Base-by-base conservation (phyloP, 2,113 vertebrate genomes). In the Corythornis vintsioides region DNA sequence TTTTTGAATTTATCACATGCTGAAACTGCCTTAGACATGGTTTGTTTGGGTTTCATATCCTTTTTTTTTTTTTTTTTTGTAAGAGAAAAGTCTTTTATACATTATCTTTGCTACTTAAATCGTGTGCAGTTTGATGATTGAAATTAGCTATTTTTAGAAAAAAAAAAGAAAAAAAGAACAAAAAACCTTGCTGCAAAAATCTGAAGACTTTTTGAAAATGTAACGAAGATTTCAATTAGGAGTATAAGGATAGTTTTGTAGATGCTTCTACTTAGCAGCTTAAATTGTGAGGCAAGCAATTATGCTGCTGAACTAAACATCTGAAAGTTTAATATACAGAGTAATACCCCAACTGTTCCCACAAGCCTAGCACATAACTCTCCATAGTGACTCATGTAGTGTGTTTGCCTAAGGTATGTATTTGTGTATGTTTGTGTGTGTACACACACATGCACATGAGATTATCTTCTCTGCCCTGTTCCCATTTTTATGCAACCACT, bases 31-130 rank as follows among this genome's bases (percentile, higher is more conserved):
- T 97, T 97, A 95, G 83, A 76, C 1, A 9, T 89, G 59, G 73
- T 94, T 96, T 90, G 57, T 95, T 91, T 95, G 75, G 86, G 33
- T 95, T 96, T 93, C 83, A 80, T 90, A 84, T 52, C 48, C 24
- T 50, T 86, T 90, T 82, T 59, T 85, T 90, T 31, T 33, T 33
- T 64, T 25, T 47, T 81, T 93, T 96, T 96, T 93, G 91, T 96
- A 96, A 93, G 82, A 96, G 65, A 94, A 92, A 94, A 94, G 64
- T 86, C 93, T 96, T 96, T 96, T 96, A 89, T 96, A 96, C 86
- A 91, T 93, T 93, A 96, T 96, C 95, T 96, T 96, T 97, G 79
- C 92, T 95, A 94, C 81, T 95, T 93, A 89, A 92, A 86, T 86
- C 2, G 80, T 95, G 94, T 96, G 94, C 86, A 87, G 83, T 92